A percentile compares a stretch with the other conserved stretches of the same genome.
phyloP scores from a whole-genome alignment of 2,113 vertebrate genomes.

The Spea bombifrons region DNA sequence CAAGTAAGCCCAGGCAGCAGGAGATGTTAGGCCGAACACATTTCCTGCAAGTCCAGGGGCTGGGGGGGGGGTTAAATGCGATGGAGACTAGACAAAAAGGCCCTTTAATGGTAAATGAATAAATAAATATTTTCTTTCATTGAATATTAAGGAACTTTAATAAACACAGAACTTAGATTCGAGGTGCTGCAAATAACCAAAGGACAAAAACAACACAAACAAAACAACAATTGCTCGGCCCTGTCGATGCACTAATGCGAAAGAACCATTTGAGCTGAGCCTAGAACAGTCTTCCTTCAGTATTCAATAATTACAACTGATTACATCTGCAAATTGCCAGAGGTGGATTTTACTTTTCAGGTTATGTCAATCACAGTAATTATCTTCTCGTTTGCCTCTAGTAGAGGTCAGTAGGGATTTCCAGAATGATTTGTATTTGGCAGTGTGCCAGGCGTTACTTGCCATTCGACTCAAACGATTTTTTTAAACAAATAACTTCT shows the following conservation, averaged over 20 bases:
- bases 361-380: slow-evolving; percentile 38
- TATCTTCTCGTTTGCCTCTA: slow-evolving; percentile 28
- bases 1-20: too few relatives aligned
- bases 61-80: too few relatives aligned
- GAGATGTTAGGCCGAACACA: too few relatives aligned
- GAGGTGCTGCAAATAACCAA: too few relatives aligned
- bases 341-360: slow-evolving; percentile 43
- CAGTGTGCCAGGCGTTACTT: slow-evolving; percentile 36
- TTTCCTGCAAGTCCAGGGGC: too few relatives aligned
- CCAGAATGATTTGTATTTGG: slow-evolving; percentile 22
- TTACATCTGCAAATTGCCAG: slow-evolving; percentile 45
- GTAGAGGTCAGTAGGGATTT: slow-evolving; percentile 33
- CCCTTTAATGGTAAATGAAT: too few relatives aligned
- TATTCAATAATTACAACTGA: slow-evolving; percentile 41
- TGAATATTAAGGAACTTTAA: too few relatives aligned
- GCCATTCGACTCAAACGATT: slow-evolving; percentile 15
- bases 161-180: too few relatives aligned
- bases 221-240: too few relatives aligned
- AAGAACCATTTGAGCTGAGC: slow-evolving; percentile 7
- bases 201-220: too few relatives aligned
- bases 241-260: background rate
- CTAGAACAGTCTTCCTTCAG: slow-evolving; percentile 30
- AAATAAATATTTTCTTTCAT: too few relatives aligned
- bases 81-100: too few relatives aligned
- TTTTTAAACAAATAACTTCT: slow-evolving; percentile 8